phyloP scores from a whole-genome alignment of 2,888 invertebrate genomes.

The Drosophila pseudotakahashii region DNA sequence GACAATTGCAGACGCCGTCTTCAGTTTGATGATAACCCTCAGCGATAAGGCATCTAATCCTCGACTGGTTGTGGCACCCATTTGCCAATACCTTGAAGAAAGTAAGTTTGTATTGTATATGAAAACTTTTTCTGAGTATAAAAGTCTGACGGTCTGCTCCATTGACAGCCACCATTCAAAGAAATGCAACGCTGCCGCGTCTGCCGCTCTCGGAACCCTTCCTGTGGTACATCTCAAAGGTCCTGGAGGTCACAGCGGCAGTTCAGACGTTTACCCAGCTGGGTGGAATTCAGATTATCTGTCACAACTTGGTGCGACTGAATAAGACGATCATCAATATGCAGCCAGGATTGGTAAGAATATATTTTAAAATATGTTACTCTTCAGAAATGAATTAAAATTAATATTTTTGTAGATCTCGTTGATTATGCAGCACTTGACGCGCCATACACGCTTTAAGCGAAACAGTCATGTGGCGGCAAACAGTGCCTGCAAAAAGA shows the following conservation, averaged over 20 bases:
- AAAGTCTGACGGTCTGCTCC: not conserved
- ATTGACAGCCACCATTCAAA: slow-evolving; percentile 79
- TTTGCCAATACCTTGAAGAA: slow-evolving; percentile 88
- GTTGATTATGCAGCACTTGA: slow-evolving; percentile 88
- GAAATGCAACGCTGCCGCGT: slow-evolving; percentile 81
- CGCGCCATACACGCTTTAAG: slow-evolving; percentile 84
- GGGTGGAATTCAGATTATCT: slow-evolving; percentile 90
- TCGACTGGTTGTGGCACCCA: slow-evolving; percentile 90
- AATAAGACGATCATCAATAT: slow-evolving; percentile 90
- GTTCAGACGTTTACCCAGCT: slow-evolving; percentile 90
- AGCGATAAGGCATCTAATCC: slow-evolving; percentile 91
- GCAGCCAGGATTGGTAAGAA: slow-evolving; percentile 88
- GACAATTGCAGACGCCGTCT: slow-evolving; percentile 94
- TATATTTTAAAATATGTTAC: no score
- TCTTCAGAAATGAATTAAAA: not conserved
- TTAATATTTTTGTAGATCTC: slow-evolving; percentile 76
- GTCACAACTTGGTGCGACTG: slow-evolving; percentile 91
- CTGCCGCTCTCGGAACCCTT: slow-evolving; percentile 92
- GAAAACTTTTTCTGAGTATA: no score
- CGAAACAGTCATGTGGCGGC: slow-evolving; percentile 82
- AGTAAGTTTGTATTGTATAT: slow-evolving; percentile 61
- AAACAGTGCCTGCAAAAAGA: slow-evolving; percentile 78
- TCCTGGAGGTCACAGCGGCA: slow-evolving; percentile 91
- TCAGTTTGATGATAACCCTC: slow-evolving; percentile 91
- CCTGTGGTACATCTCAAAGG: slow-evolving; percentile 92